A percentile compares a stretch with the other conserved stretches of the same genome.
These are phyloP conservation scores for Gobius niger DNA, from an alignment of 2,113 vertebrate species.

Conservation along the genomic window DNA sequence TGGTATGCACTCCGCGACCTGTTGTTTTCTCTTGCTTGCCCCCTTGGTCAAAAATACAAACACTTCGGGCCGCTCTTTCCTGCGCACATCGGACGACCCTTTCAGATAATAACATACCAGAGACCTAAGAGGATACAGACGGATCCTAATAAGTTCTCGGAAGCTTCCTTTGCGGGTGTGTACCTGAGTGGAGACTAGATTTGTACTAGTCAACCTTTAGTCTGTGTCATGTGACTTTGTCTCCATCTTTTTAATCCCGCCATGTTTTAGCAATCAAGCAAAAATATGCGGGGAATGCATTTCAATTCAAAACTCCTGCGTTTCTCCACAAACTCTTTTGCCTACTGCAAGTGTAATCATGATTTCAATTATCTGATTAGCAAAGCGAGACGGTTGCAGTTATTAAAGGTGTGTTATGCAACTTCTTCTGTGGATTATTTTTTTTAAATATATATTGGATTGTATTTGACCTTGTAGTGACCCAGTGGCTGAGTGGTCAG, in stretches of 20 bases:
- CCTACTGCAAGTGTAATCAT: too few species aligned
- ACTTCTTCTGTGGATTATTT: too few species aligned
- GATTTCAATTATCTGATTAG: too few species aligned
- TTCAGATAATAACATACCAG: slow-evolving; percentile 51
- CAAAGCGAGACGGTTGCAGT: too few species aligned
- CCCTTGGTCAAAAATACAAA: slow-evolving; percentile 57
- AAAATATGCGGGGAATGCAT: background rate
- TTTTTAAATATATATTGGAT: too few species aligned
- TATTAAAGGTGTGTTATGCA: too few species aligned
- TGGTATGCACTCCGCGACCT: slow-evolving; percentile 42
- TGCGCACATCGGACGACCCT: slow-evolving; percentile 18
- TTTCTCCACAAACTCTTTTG: background rate
- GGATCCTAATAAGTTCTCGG: slow-evolving; percentile 39
- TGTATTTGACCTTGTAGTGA: too few species aligned
- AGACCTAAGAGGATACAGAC: slow-evolving; percentile 43
- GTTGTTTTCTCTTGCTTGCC: slow-evolving; percentile 52
- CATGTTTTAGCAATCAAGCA: background rate
- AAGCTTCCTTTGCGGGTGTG: slow-evolving; percentile 13
- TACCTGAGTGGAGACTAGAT: background rate
- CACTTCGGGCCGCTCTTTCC: slow-evolving; percentile 1
- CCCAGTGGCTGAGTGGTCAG: too few species aligned
- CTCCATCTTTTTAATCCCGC: background rate
- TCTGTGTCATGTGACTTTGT: slow-evolving; percentile 1
- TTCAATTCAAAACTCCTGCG: background rate
- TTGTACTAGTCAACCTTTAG: background rate